A percentile compares a stretch with the other conserved stretches of the same genome.
Conservation (phyloP, 2,888 invertebrate species). For the Physocephala rufipes region DNA sequence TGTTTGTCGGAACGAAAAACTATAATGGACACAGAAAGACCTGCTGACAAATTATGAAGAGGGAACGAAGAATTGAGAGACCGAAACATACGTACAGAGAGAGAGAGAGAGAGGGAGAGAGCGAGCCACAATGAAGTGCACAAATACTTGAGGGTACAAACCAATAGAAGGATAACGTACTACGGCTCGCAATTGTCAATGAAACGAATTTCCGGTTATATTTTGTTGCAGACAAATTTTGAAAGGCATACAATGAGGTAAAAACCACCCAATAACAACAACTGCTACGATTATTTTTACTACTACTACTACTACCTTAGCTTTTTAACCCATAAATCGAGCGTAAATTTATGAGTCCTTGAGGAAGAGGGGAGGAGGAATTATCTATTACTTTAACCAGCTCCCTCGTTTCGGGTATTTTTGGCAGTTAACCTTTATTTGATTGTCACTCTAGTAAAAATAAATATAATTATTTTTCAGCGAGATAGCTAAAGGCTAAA, state of each 20-base stretch:
- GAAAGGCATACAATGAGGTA: not conserved
- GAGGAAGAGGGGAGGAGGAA: not conserved
- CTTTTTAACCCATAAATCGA: not conserved
- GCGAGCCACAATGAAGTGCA: not conserved
- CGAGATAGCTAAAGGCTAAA: not conserved
- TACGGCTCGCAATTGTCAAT: slow-evolving; percentile 48
- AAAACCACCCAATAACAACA: not conserved
- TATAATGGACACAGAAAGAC: not conserved
- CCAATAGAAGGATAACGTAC: not conserved
- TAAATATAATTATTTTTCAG: not conserved
- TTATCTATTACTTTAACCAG: not conserved
- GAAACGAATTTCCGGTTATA: slow-evolving; percentile 60
- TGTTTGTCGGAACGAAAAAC: slow-evolving; percentile 44
- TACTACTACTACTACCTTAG: not conserved
- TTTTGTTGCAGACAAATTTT: slow-evolving; percentile 38
- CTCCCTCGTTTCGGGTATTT: not conserved
- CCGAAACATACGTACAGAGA: not conserved
- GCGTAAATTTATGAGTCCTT: not conserved
- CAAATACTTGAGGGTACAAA: slow-evolving; percentile 40
- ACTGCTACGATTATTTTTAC: not conserved
- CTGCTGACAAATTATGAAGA: not conserved
- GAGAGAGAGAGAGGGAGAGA: slow-evolving; percentile 9
- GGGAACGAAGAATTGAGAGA: slow-evolving; percentile 10
- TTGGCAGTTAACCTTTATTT: slow-evolving; percentile 22
- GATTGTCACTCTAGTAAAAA: slow-evolving; percentile 24